These are phyloP conservation scores for Turnix velox DNA, from an alignment of 2,113 vertebrate species.

Conservation along the genomic window DNA sequence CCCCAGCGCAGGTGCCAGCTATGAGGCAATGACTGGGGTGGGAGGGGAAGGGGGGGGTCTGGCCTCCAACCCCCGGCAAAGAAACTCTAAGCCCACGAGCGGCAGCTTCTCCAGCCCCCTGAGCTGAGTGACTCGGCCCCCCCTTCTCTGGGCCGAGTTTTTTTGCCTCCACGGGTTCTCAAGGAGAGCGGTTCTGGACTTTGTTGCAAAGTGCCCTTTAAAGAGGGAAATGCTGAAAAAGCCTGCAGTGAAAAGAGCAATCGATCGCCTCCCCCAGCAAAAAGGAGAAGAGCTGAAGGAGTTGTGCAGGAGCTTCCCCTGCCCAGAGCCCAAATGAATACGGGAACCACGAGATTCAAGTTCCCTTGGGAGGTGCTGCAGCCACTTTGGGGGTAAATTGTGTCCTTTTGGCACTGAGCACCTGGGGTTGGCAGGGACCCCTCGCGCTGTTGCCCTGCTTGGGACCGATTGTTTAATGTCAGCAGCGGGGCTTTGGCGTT, in stretches of 20 bases:
- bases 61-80: background rate
- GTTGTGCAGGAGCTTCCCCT: background rate
- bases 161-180: background rate
- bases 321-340: background rate
- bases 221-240: background rate
- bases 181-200: background rate
- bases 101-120: background rate
- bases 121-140: background rate
- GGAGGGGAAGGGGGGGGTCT: background rate
- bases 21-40: conserved; percentile 21
- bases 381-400: background rate
- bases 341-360: background rate
- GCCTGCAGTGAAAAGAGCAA: background rate
- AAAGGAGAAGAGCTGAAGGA: background rate
- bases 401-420: background rate
- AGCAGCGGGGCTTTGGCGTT: background rate
- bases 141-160: background rate
- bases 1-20: conserved; percentile 20
- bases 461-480: conserved; percentile 60
- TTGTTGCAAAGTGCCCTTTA: background rate
- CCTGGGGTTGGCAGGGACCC: background rate
- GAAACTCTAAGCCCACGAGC: accelerated
- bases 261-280: background rate
- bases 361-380: accelerated
- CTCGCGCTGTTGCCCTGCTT: accelerated